A percentile compares a stretch with the other conserved stretches of the same genome.
These are phyloP conservation scores for Rhaphigaster nebulosa DNA, from an alignment of 2,888 invertebrate species.

Conservation along the genomic window DNA sequence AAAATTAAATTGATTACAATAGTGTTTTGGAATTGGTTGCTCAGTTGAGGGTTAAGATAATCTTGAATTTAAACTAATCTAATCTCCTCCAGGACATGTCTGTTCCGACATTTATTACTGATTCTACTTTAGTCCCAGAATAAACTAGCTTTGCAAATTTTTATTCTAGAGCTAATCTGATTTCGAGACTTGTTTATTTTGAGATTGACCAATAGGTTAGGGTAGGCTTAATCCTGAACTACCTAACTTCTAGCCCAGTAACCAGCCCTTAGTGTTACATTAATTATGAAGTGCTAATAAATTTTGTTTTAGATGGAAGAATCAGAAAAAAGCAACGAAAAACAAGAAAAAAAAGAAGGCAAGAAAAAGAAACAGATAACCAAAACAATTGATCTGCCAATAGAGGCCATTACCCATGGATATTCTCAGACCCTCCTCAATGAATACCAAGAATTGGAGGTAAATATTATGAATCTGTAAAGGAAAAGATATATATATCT, in stretches of 20 bases:
- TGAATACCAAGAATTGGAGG: slow-evolving; percentile 84
- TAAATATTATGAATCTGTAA: slow-evolving; percentile 68
- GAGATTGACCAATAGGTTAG: background rate
- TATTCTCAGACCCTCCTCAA: slow-evolving; percentile 81
- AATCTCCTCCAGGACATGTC: too few relatives aligned
- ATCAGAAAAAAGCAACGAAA: slow-evolving; percentile 68
- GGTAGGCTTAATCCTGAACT: background rate
- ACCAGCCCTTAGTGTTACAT: background rate
- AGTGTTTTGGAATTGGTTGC: too few relatives aligned
- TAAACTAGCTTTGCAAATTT: too few relatives aligned
- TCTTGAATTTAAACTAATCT: too few relatives aligned
- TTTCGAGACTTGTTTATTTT: background rate
- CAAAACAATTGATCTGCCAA: slow-evolving; percentile 87
- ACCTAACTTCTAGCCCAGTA: background rate
- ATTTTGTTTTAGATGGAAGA: slow-evolving; percentile 67
- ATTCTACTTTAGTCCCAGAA: too few relatives aligned
- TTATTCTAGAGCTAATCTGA: too few relatives aligned
- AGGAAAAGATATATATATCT: too few relatives aligned
- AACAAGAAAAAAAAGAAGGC: slow-evolving; percentile 72
- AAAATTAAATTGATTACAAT: too few relatives aligned
- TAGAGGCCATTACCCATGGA: slow-evolving; percentile 83
- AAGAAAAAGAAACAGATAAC: slow-evolving; percentile 83
- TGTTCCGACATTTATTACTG: too few relatives aligned
- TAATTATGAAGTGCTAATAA: background rate
- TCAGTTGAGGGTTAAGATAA: too few relatives aligned